Base-by-base conservation (phyloP, 2,888 invertebrate species). In the Lasioglossum malachurum region DNA sequence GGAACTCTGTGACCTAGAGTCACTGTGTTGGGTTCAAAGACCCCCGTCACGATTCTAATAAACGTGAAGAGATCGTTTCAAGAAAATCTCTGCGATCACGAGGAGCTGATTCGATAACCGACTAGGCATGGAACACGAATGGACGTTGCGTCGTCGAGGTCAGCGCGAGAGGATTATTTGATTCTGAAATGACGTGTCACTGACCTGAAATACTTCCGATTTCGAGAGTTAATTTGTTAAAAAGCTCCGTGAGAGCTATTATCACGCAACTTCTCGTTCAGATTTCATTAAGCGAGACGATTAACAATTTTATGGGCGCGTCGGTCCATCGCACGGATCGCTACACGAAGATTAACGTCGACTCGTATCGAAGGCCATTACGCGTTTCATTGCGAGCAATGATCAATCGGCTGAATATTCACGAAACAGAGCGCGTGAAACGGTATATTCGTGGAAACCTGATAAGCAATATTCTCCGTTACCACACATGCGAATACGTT, bases 231-330 rank as follows among this genome's bases (percentile, higher is more conserved):
- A 19, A 41, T 57, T 23, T 35, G 19, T 16, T 8, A 27, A 72
- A 85, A 85, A 85, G 44, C 75, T 85, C 60, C 71, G 57, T 10
- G 53, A 7, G 64, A 49, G 38, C 71, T 71, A 75, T 84, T 84
- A 73, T 85, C 67, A 67, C 27, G 44, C 53, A 41, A 49, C 69
- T 60, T 69, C 60, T 46, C 71, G 71, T 75, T 78, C 71, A 64
- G 79, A 85, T 85, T 85, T 85, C 79, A 85, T 85, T 85, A 79
- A 57, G 78, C 72, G 44, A 64, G 75, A 79, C 67, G 75, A 85
- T 85, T 72, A 85, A 79, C 84, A 73, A 75, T 85, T 85, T 85
- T 67, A 71, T 71, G 75, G 31, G 53, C 75, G 64, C 71, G 23
- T 49, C 27, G 38, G 16, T 44, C 38, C 31, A 41, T 27, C 35